A percentile compares a stretch with the other conserved stretches of the same genome.
Evolutionary conservation across 92 coral and sea anemone species (phyloP).

Genomic region (Phenganax subtilis): DNA sequence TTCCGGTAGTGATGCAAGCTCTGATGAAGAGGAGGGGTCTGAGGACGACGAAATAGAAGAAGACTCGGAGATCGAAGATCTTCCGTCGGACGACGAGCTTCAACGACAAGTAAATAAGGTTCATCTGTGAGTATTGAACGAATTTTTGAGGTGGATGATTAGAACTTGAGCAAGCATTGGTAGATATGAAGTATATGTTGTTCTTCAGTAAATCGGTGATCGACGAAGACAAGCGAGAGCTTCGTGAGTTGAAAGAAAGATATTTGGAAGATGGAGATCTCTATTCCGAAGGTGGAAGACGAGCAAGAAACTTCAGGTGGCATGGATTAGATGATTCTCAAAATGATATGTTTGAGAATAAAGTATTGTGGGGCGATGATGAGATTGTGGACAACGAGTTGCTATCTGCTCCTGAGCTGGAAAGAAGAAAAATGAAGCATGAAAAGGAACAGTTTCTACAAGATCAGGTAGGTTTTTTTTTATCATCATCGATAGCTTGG

Average conservation of each 20-base stretch:
- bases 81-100: conserved; percentile 87
- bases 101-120: conserved; percentile 94
- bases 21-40: conserved; percentile 82
- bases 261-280: conserved; percentile 94
- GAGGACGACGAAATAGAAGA: conserved; percentile 82
- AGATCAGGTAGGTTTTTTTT: conserved; percentile 60
- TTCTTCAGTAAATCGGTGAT: conserved; percentile 68
- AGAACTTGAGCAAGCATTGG: not conserved
- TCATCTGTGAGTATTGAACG: conserved; percentile 66
- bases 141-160: not conserved
- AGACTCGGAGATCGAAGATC: conserved; percentile 75
- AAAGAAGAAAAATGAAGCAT: conserved; percentile 82
- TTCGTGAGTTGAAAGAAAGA: conserved; percentile 79
- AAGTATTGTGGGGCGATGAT: conserved; percentile 91
- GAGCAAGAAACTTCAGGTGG: conserved; percentile 91
- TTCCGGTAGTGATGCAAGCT: conserved; percentile 94
- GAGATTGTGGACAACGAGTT: conserved; percentile 59
- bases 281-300: conserved; percentile 77
- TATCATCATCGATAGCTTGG: not conserved
- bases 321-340: conserved; percentile 83
- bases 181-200: not conserved
- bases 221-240: conserved; percentile 88
- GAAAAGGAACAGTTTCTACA: conserved; percentile 88
- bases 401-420: conserved; percentile 71
- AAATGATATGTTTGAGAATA: conserved; percentile 66